These are phyloP conservation scores for Daphoenositta chrysoptera DNA, from an alignment of 2,113 vertebrate genomes.

Conservation along the genomic window DNA sequence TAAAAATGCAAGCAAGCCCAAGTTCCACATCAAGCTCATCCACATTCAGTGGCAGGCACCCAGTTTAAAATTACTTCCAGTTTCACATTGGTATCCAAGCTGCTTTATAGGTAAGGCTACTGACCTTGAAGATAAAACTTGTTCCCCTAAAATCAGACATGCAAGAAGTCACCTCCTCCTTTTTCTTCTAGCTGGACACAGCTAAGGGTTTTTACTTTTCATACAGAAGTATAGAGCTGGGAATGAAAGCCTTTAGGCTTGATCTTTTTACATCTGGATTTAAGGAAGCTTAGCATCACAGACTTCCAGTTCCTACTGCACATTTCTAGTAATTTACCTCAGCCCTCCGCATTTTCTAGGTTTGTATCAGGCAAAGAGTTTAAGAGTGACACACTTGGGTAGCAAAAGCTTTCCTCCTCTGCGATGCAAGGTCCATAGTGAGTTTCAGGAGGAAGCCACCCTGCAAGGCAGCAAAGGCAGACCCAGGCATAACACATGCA, in stretches of 20 bases:
- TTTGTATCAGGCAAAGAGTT: neutral
- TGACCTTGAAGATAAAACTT: neutral
- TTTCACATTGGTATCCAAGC: neutral
- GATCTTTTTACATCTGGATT: neutral
- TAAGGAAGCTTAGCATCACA: neutral
- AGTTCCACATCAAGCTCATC: neutral
- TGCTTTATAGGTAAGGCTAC: neutral
- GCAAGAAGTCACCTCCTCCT: neutral
- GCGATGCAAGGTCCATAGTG: neutral
- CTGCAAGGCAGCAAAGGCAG: neutral
- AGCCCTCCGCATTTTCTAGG: neutral
- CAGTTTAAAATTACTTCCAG: neutral
- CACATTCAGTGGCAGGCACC: neutral
- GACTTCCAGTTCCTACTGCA: neutral
- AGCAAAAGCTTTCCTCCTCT: neutral
- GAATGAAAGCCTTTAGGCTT: neutral
- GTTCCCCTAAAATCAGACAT: neutral
- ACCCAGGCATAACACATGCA: neutral
- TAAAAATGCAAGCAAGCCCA: neutral
- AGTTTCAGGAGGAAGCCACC: neutral
- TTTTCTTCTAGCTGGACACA: neutral
- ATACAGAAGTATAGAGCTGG: neutral
- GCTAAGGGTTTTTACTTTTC: neutral
- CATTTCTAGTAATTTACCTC: neutral
- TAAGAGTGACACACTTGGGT: neutral